Base-by-base conservation (phyloP, 2,797 vertebrate genomes). In the Pseudomugil gertrudae region DNA sequence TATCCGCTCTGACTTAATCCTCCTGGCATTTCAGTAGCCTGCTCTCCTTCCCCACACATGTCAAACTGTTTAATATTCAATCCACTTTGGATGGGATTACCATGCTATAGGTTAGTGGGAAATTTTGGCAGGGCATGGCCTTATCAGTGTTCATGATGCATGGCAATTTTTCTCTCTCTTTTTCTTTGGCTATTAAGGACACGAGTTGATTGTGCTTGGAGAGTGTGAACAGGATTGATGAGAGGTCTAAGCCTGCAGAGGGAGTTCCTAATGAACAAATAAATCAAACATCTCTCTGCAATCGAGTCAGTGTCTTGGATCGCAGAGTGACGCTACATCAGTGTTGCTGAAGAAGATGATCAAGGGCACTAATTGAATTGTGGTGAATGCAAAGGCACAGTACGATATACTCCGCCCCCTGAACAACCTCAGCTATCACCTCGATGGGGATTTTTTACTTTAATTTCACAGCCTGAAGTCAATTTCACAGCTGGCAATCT, bases 401-500 rank as follows among this genome's bases (percentile, higher is more conserved):
- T 67, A 78, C 56, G 50, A 74, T 40, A 79, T 33, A 57, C 78
- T 76, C 76, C 76, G 36, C 78, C 81, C 29, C 78, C 69, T 15
- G 50, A 80, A 90, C 87, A 87, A 85, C 84, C 73, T n/a, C 68
- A 71, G 86, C 78, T 78, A 79, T 88, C 87, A 87, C 85, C 84
- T 92, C 83, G 23, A 57, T 81, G 83, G 47, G 69, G 17, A 63
- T 72, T 50, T 53, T 58, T 63, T 86, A 72, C 74, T 92, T 89
- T 90, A 81, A 91, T 92, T 92, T 90, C 87, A 88, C 88, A 89
- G 86, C 80, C 89, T 79, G 74, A 56, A 91, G 90, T 89, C 86
- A 91, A 91, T 91, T 92, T 93, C 91, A 92, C 90, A 93, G 91
- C 81, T 83, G 53, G 80, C 82, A 89, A 90, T 91, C 85, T 84